phyloP scores from a whole-genome alignment of 2,888 invertebrate species.

The Geotrupes spiniger region DNA sequence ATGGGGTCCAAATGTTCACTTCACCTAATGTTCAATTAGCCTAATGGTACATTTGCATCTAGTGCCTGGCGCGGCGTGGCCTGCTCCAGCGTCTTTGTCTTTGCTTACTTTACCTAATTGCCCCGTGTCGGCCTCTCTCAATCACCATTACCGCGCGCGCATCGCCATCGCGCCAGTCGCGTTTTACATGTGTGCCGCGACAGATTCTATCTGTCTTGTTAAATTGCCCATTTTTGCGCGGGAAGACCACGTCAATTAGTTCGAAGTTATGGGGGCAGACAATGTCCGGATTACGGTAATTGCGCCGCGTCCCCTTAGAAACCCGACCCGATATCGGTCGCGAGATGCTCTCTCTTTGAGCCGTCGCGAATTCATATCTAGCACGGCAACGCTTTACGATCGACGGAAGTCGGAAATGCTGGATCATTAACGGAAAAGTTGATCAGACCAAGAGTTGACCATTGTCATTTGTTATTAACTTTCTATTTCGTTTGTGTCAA shows the following conservation, averaged over 20 bases:
- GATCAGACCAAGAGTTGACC: too few relatives aligned
- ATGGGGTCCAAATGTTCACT: constrained; percentile 52
- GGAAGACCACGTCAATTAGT: constrained; percentile 43
- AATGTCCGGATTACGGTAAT: constrained; percentile 6
- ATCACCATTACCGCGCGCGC: constrained; percentile 33
- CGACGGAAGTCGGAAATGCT: too few relatives aligned
- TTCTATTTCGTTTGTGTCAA: too few relatives aligned
- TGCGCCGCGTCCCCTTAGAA: too few relatives aligned
- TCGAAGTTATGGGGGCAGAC: constrained; percentile 39
- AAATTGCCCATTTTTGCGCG: constrained; percentile 43
- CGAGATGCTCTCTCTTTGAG: too few relatives aligned
- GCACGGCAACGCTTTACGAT: too few relatives aligned
- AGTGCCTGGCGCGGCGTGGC: constrained; percentile 29
- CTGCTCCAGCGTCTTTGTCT: constrained; percentile 35
- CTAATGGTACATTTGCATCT: constrained; percentile 53
- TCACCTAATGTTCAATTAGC: constrained; percentile 55
- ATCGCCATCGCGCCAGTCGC: constrained; percentile 21
- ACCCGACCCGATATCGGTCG: too few relatives aligned
- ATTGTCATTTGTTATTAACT: too few relatives aligned
- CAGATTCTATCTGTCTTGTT: constrained; percentile 41
- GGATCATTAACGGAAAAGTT: too few relatives aligned
- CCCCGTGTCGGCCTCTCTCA: constrained; percentile 34
- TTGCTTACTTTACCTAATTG: constrained; percentile 49
- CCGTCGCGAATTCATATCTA: too few relatives aligned
- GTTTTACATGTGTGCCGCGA: constrained; percentile 36